phyloP scores from a whole-genome alignment of 2,888 invertebrate genomes.

The Meiosimyza platycephala region DNA sequence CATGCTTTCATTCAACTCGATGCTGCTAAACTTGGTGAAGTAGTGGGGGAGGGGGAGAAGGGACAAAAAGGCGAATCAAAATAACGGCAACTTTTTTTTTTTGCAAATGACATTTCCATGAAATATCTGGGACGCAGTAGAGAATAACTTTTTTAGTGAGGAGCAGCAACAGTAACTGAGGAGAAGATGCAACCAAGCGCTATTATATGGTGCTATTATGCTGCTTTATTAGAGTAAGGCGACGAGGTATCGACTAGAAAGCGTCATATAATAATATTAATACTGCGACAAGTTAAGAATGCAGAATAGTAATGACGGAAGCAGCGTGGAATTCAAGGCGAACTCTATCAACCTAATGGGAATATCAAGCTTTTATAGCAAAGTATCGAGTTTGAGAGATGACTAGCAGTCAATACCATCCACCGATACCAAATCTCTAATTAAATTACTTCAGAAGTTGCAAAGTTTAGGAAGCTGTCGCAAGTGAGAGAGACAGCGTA shows the following conservation, averaged over 20 bases:
- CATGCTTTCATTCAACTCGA: slow-evolving; percentile 20
- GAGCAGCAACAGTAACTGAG: neutral
- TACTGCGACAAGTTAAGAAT: neutral
- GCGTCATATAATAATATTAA: too few species aligned
- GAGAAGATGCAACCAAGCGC: slow-evolving; percentile 20
- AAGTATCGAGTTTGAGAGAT: too few species aligned
- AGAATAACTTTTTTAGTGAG: slow-evolving; percentile 1
- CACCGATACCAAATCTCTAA: neutral
- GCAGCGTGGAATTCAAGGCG: neutral
- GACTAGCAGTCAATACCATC: too few species aligned
- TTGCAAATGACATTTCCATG: slow-evolving; percentile 49
- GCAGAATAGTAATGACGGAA: neutral
- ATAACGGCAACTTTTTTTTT: slow-evolving; percentile 47
- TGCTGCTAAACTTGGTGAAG: neutral
- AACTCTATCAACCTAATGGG: too few species aligned
- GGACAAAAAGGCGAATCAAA: slow-evolving; percentile 20
- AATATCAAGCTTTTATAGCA: too few species aligned
- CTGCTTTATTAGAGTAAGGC: too few species aligned
- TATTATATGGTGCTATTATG: too few species aligned
- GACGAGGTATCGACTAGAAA: too few species aligned
- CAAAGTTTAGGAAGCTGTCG: neutral
- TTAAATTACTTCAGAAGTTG: neutral
- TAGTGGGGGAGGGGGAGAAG: slow-evolving; percentile 32
- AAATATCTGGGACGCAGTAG: slow-evolving; percentile 42
- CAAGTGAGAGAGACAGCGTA: slow-evolving; percentile 8